Conservation (phyloP, 2,113 vertebrate species). For the Hippocampus guttulatus region DNA sequence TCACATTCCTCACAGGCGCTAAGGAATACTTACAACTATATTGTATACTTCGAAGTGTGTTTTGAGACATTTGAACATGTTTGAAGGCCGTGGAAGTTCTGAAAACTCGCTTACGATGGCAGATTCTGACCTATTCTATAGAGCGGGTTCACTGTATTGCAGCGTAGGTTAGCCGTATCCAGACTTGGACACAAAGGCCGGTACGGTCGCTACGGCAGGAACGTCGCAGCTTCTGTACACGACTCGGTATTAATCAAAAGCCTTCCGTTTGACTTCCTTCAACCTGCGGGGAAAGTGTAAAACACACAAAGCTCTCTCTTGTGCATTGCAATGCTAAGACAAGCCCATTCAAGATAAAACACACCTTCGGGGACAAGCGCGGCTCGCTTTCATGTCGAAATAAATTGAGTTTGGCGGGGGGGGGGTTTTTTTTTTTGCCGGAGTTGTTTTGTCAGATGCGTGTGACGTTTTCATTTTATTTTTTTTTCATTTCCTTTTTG, state of each 20-base stretch:
- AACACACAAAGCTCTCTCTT: neutral
- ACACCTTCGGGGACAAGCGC: neutral
- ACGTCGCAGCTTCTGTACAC: neutral
- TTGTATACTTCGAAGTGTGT: too few species aligned
- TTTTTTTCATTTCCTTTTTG: slow-evolving; percentile 8
- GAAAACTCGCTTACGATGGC: too few species aligned
- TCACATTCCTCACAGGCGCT: too few species aligned
- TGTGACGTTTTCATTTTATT: neutral
- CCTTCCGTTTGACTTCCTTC: neutral
- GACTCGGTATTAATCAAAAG: neutral
- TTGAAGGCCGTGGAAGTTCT: too few species aligned
- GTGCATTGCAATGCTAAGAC: neutral
- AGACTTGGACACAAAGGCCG: too few species aligned
- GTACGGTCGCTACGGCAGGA: too few species aligned
- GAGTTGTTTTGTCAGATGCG: neutral
- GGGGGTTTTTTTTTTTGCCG: neutral
- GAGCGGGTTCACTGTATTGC: too few species aligned
- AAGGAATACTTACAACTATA: neutral
- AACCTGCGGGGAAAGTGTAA: neutral
- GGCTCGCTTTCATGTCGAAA: neutral
- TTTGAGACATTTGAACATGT: too few species aligned
- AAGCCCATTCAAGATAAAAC: neutral
- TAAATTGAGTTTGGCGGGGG: neutral
- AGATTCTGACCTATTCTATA: too few species aligned
- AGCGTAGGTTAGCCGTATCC: too few species aligned